Base-by-base conservation (phyloP, 2,797 vertebrate genomes). In the Decapterus maruadsi region DNA sequence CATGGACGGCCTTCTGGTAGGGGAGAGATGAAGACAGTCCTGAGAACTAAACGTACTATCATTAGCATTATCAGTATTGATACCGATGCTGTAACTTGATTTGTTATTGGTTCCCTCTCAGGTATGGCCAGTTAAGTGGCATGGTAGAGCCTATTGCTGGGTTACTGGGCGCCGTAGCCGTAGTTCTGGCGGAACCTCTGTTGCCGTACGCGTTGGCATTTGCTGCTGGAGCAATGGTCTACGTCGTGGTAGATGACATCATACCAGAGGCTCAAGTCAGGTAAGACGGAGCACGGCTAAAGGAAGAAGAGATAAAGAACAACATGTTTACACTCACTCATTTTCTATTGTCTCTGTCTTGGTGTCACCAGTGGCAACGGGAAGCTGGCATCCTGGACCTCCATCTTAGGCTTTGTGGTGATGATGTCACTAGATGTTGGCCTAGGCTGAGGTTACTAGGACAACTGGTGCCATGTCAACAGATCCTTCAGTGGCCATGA, bases 371-470 rank as follows among this genome's bases (percentile, higher is more conserved):
- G 98, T 22, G 98, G 98, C 5, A 97, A 99, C 0, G 98, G 98
- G 64, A 98, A 96, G 70, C 84, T 99, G 92, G 97, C 98, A 0
- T 99, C 98, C 71, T 99, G 97, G 96, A 97, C 96, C 11, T 96
- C 96, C 36, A 96, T 99, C 54, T 60, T 98, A 61, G 98, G 98
- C 8, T 99, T 99, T 1, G 93, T 99, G 54, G 96, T 99, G 90
- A 99, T 99, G 98, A 99, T 99, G 98, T 99, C 97, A 20, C 90
- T 99, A 71, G 98, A 99, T 0, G 98, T 99, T 0, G 98, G 98
- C n/a, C 95, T 99, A 22, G 96, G 97, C 55, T 98, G 96, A 96
- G 9, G n/a, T 42, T 20, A 2, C 45, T 36, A 0, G 5, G 42
- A 29, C 17, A 20, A 68, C 50, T 0, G 19, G 1, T 14, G 0